Conservation (phyloP, 2,888 invertebrate genomes). For the Caenorhabditis becei region DNA sequence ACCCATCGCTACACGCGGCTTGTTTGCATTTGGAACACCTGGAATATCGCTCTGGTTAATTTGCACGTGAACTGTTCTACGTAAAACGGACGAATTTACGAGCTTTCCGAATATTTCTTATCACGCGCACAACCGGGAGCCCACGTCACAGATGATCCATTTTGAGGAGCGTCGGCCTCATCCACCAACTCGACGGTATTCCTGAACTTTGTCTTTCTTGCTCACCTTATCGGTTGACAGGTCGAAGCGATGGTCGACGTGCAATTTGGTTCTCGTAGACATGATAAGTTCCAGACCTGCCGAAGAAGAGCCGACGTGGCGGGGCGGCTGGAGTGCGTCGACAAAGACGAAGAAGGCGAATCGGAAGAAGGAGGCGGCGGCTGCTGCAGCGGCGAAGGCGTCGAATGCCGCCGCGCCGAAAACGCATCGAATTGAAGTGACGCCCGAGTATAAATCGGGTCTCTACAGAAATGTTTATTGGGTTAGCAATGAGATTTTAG, state of each 20-base stretch:
- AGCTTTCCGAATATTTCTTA: constrained; percentile 37
- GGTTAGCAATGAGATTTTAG: constrained; percentile 20
- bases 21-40: constrained; percentile 69
- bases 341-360: constrained; percentile 34
- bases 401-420: constrained; percentile 29
- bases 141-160: constrained; percentile 47
- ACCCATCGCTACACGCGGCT: constrained; percentile 66
- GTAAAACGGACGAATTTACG: background rate
- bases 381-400: constrained; percentile 8
- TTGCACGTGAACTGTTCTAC: constrained; percentile 26
- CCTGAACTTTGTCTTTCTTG: background rate
- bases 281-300: constrained; percentile 57
- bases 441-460: constrained; percentile 55
- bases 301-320: constrained; percentile 51
- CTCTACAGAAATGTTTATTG: constrained; percentile 59
- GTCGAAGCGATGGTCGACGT: constrained; percentile 41
- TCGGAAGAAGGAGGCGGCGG: constrained; percentile 35
- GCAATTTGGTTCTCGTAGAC: constrained; percentile 56
- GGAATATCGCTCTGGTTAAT: constrained; percentile 6
- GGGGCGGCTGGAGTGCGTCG: constrained; percentile 24
- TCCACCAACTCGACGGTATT: constrained; percentile 29
- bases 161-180: constrained; percentile 53
- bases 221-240: constrained; percentile 50
- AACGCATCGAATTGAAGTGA: constrained; percentile 55
- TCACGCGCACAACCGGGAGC: constrained; percentile 12